These are phyloP conservation scores for Chloroclystis v-ata DNA, from an alignment of 2,888 invertebrate genomes.

Conservation along the genomic window DNA sequence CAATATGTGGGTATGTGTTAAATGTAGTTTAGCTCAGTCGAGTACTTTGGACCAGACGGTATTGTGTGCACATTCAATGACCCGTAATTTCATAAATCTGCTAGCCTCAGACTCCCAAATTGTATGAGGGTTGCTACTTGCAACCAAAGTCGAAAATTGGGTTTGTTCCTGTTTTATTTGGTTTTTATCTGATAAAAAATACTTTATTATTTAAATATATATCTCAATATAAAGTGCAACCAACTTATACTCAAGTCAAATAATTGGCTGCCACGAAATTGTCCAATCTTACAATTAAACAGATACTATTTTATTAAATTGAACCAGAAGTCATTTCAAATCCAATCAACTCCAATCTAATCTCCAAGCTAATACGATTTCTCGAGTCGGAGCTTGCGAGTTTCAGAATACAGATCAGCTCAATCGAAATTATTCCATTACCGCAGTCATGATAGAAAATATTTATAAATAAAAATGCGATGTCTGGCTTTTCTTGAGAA, in stretches of 20 bases:
- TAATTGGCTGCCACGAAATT: neutral
- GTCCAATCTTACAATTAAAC: neutral
- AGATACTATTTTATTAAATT: neutral
- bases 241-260: too few relatives aligned
- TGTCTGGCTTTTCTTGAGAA: constrained; percentile 66
- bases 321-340: constrained; percentile 39
- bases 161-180: too few relatives aligned
- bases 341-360: constrained; percentile 56
- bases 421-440: constrained; percentile 67
- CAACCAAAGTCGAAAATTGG: too few relatives aligned
- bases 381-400: constrained; percentile 40
- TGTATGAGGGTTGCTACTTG: constrained; percentile 34
- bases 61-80: constrained; percentile 49
- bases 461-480: constrained; percentile 69
- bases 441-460: constrained; percentile 56
- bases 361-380: constrained; percentile 45
- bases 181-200: too few relatives aligned
- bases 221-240: too few relatives aligned
- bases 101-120: constrained; percentile 41
- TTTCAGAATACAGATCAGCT: constrained; percentile 67
- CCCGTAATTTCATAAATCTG: constrained; percentile 44
- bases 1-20: constrained; percentile 7
- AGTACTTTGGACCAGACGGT: constrained; percentile 33
- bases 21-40: constrained; percentile 21
- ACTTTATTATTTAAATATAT: too few relatives aligned